phyloP scores from a whole-genome alignment of 2,113 vertebrate species.

The Psammodynastes pulverulentus region DNA sequence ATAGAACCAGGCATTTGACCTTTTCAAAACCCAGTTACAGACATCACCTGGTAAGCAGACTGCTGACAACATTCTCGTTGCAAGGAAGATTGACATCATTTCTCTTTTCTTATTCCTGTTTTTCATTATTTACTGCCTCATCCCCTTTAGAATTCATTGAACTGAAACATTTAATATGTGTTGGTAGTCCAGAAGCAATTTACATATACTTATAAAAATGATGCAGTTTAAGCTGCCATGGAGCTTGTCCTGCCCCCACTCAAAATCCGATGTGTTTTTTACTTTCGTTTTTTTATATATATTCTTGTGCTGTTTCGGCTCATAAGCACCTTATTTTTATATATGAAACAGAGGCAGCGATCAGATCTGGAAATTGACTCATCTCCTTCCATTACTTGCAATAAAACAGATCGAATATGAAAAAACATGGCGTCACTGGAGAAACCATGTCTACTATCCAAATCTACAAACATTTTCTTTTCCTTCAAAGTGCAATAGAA shows the following conservation, averaged over 20 bases:
- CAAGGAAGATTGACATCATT: slow-evolving; percentile 41
- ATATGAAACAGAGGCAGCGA: slow-evolving; percentile 30
- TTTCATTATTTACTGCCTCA: slow-evolving; percentile 58
- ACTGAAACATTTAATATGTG: slow-evolving; percentile 46
- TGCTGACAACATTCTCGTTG: neutral
- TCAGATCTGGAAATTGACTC: slow-evolving; percentile 30
- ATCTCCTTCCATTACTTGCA: slow-evolving; percentile 34
- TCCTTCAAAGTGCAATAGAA: slow-evolving; percentile 21
- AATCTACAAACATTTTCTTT: neutral
- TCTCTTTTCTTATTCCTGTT: slow-evolving; percentile 45
- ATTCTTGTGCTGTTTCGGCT: slow-evolving; percentile 40
- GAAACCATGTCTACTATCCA: slow-evolving; percentile 19
- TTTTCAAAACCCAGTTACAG: slow-evolving; percentile 19
- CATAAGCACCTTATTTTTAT: slow-evolving; percentile 44
- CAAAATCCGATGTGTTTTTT: slow-evolving; percentile 13
- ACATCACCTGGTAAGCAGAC: neutral
- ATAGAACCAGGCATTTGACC: slow-evolving; percentile 19
- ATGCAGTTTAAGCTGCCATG: slow-evolving; percentile 10
- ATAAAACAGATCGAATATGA: slow-evolving; percentile 42
- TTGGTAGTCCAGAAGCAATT: slow-evolving; percentile 47
- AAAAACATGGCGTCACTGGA: slow-evolving; percentile 34
- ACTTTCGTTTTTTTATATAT: neutral
- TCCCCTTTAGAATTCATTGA: slow-evolving; percentile 61
- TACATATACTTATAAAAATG: slow-evolving; percentile 31
- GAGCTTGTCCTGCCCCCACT: slow-evolving; percentile 5